A percentile compares a stretch with the other conserved stretches of the same genome.
Evolutionary conservation across 2,113 vertebrate species (phyloP).

Genomic region (Hemichromis elongatus): DNA sequence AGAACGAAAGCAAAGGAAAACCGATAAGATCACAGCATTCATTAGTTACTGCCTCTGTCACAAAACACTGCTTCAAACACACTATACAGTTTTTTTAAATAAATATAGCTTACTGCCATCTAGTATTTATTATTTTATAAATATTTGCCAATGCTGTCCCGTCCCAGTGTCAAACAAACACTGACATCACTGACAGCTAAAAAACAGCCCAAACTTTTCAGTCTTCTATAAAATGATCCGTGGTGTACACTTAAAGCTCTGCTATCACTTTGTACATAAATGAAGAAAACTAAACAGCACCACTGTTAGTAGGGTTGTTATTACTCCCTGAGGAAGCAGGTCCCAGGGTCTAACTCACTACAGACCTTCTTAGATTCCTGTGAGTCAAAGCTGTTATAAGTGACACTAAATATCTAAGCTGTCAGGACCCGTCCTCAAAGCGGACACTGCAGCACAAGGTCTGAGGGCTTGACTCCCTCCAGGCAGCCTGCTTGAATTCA

Average conservation of each 20-base stretch:
- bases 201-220: not conserved
- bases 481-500: not conserved
- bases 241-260: not conserved
- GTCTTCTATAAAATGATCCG: fast-evolving
- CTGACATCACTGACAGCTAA: not conserved
- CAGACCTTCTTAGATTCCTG: no score
- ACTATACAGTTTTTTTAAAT: not conserved
- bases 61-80: not conserved
- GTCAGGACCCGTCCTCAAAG: not conserved
- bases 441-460: not conserved
- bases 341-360: not conserved
- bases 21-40: not conserved
- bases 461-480: not conserved
- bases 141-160: not conserved
- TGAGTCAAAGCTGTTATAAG: not conserved
- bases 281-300: not conserved
- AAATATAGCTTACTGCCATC: not conserved
- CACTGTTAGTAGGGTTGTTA: not conserved
- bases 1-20: not conserved
- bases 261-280: not conserved
- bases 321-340: fast-evolving
- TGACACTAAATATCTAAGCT: not conserved
- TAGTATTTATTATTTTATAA: not conserved
- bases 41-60: not conserved
- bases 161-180: not conserved